Percentiles rank a stretch among this genome's conserved stretches.
phyloP scores from a whole-genome alignment of 2,888 invertebrate species.

The Archips crataeganus region DNA sequence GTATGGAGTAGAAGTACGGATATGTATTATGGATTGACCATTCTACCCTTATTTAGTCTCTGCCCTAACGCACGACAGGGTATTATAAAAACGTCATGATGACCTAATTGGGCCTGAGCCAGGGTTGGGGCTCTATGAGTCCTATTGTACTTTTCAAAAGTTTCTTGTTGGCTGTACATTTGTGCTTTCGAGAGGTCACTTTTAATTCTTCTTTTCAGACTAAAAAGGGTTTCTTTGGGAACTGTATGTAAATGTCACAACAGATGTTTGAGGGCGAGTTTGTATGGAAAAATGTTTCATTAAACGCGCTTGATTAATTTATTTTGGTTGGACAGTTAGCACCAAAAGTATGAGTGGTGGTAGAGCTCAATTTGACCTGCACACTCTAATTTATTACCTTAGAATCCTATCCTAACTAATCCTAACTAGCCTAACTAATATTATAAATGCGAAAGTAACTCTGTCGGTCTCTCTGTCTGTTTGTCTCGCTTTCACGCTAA shows the following conservation, averaged over 20 bases:
- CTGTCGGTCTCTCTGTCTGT: no score
- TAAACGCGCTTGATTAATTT: background rate
- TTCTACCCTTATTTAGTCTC: constrained; percentile 24
- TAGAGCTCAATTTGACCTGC: no score
- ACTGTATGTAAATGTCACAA: background rate
- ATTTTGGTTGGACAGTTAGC: no score
- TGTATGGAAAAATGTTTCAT: background rate
- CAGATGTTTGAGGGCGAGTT: background rate
- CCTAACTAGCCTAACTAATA: no score
- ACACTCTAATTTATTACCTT: no score
- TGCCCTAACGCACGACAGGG: constrained; percentile 22
- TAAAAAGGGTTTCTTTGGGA: background rate
- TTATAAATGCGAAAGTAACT: no score
- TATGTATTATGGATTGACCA: background rate
- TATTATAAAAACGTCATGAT: constrained; percentile 39
- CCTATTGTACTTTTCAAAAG: constrained; percentile 16
- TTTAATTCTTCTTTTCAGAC: background rate
- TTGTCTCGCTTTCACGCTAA: no score
- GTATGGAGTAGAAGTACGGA: no score
- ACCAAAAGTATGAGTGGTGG: no score
- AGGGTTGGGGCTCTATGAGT: constrained; percentile 27
- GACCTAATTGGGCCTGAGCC: constrained; percentile 33
- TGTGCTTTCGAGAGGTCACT: background rate
- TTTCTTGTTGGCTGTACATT: background rate
- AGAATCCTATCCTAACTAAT: no score